These are phyloP conservation scores for Oncopodura yosiiana DNA, from an alignment of 1,140 invertebrate species.

Conservation along the genomic window DNA sequence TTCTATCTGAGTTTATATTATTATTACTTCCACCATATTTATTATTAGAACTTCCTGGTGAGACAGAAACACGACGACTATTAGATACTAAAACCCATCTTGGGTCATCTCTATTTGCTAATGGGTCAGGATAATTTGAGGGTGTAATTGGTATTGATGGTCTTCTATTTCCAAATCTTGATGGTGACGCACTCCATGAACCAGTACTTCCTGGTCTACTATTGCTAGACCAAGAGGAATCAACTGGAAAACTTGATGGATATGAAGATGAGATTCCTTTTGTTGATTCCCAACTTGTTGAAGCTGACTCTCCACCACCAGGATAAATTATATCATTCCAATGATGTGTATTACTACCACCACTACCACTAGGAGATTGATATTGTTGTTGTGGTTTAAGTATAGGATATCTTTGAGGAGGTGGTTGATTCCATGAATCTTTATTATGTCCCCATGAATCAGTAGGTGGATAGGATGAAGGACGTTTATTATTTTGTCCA, in stretches of 20 bases:
- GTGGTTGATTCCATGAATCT: background rate
- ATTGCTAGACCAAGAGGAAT: background rate
- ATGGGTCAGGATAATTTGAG: constrained; percentile 20
- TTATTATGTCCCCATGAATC: background rate
- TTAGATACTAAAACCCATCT: constrained; percentile 33
- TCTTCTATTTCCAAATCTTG: constrained; percentile 3
- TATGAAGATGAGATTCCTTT: constrained; percentile 15
- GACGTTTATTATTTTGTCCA: constrained; percentile 7
- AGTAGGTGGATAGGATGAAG: background rate
- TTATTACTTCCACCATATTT: too few species aligned
- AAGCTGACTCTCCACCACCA: constrained; percentile 26
- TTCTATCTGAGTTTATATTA: too few species aligned
- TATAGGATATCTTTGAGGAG: background rate
- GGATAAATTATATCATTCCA: constrained; percentile 35
- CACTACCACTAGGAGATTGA: background rate
- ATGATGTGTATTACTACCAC: constrained; percentile 4
- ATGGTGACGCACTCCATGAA: background rate
- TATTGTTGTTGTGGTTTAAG: background rate
- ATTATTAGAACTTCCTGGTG: background rate
- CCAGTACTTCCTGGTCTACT: constrained; percentile 1
- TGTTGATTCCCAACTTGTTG: constrained; percentile 30
- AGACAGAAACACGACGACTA: constrained; percentile 4
- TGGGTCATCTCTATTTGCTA: constrained; percentile 23
- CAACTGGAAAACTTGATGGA: constrained; percentile 15
- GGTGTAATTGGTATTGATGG: constrained; percentile 1